phyloP scores from a whole-genome alignment of 2,888 invertebrate species.

The Megaustenia siamemsis region DNA sequence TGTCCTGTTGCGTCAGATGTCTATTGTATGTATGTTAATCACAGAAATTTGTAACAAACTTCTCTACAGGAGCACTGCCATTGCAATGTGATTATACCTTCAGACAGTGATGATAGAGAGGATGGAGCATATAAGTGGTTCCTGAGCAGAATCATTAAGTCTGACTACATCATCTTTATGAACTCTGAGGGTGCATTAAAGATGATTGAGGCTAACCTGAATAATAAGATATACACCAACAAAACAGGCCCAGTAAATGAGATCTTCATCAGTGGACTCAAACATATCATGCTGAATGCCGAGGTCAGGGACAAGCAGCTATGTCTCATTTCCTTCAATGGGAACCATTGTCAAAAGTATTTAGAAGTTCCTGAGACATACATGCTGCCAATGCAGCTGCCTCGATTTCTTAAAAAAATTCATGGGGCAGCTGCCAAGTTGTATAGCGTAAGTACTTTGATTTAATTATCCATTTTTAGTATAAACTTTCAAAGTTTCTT shows the following conservation, averaged over 20 bases:
- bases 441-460: slow-evolving; percentile 22
- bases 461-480: too few relatives aligned
- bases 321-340: not conserved
- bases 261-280: slow-evolving; percentile 5
- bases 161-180: slow-evolving; percentile 34
- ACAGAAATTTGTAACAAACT: not conserved
- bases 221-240: not conserved
- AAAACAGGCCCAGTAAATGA: slow-evolving; percentile 18
- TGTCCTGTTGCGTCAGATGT: too few relatives aligned
- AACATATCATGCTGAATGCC: slow-evolving; percentile 9
- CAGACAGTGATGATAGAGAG: not conserved
- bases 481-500: too few relatives aligned
- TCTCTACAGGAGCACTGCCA: slow-evolving; percentile 30
- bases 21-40: too few relatives aligned
- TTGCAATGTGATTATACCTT: slow-evolving; percentile 42
- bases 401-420: slow-evolving; percentile 22
- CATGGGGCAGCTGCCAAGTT: not conserved
- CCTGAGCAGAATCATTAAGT: not conserved
- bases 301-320: not conserved
- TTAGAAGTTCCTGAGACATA: not conserved
- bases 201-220: slow-evolving; percentile 8
- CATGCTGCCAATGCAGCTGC: slow-evolving; percentile 2
- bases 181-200: slow-evolving; percentile 34
- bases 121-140: slow-evolving; percentile 20
- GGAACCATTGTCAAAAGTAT: slow-evolving; percentile 21